These are phyloP conservation scores for Araneus ventricosus DNA, from an alignment of 1,140 invertebrate genomes.

Conservation along the genomic window DNA sequence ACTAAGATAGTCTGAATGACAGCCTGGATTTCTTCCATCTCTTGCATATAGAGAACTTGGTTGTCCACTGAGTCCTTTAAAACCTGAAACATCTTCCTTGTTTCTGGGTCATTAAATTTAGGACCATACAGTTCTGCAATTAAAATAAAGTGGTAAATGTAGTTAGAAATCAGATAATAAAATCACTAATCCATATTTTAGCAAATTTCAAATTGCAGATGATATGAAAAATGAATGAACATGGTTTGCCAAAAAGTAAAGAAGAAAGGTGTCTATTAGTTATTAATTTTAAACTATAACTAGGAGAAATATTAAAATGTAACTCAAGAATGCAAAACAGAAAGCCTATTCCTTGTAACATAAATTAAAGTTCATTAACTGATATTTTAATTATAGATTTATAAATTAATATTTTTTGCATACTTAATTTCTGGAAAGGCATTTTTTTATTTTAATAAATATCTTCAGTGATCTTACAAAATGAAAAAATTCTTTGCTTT, in stretches of 20 bases:
- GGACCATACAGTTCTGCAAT: slow-evolving; percentile 22
- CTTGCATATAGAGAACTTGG: background rate
- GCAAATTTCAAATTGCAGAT: too few species aligned
- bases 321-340: too few species aligned
- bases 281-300: too few species aligned
- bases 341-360: too few species aligned
- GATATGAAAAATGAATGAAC: too few species aligned
- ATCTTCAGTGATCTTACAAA: background rate
- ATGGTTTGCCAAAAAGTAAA: too few species aligned
- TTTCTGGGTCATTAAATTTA: background rate
- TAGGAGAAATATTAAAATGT: too few species aligned
- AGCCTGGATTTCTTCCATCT: slow-evolving; percentile 2
- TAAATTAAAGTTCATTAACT: background rate
- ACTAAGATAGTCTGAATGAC: slow-evolving; percentile 21
- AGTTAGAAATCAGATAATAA: background rate
- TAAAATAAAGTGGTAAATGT: background rate
- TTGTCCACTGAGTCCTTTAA: background rate
- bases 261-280: too few species aligned
- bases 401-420: too few species aligned
- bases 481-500: background rate
- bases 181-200: too few species aligned
- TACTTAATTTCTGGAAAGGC: too few species aligned
- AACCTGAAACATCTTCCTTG: background rate
- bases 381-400: background rate
- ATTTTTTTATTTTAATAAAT: too few species aligned